Conservation (phyloP, 2,113 vertebrate species). For the Barbus barbus region DNA sequence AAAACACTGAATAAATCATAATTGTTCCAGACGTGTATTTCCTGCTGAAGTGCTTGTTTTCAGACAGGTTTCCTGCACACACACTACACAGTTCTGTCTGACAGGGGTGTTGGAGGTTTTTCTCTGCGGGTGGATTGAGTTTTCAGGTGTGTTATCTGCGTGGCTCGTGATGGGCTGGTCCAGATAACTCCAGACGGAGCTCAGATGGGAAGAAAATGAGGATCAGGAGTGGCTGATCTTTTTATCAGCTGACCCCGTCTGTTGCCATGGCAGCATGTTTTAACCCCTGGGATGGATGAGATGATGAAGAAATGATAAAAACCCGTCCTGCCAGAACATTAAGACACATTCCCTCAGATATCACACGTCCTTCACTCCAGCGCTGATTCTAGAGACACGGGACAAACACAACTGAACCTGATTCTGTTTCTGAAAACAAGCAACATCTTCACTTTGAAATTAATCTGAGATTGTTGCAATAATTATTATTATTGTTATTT, state of each 20-base stretch:
- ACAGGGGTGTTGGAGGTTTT: not conserved
- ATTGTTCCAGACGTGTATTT: not conserved
- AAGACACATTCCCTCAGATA: constrained; percentile 15
- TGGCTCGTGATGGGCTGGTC: constrained; percentile 88
- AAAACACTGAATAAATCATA: too few relatives aligned
- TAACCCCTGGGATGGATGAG: constrained; percentile 73
- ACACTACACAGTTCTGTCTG: not conserved
- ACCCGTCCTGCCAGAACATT: constrained; percentile 17
- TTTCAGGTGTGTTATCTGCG: constrained; percentile 87
- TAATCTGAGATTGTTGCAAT: not conserved
- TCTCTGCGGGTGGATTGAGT: constrained; percentile 88
- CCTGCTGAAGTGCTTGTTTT: not conserved
- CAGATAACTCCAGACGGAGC: too few relatives aligned
- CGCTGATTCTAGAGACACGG: not conserved
- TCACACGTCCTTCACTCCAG: not conserved
- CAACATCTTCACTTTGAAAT: not conserved
- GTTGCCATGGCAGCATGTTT: constrained; percentile 87
- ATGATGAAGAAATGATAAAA: constrained; percentile 43
- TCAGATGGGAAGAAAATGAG: constrained; percentile 81
- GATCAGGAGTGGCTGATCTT: constrained; percentile 86
- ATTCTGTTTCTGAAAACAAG: not conserved
- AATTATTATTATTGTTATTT: too few relatives aligned
- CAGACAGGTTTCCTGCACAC: not conserved
- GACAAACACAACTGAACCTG: not conserved
- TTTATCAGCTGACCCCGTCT: constrained; percentile 88